Evolutionary conservation across 1,140 invertebrate genomes (phyloP), one percentile per base, ranked within the genome.

Genomic region (Anoplophora glabripennis): DNA sequence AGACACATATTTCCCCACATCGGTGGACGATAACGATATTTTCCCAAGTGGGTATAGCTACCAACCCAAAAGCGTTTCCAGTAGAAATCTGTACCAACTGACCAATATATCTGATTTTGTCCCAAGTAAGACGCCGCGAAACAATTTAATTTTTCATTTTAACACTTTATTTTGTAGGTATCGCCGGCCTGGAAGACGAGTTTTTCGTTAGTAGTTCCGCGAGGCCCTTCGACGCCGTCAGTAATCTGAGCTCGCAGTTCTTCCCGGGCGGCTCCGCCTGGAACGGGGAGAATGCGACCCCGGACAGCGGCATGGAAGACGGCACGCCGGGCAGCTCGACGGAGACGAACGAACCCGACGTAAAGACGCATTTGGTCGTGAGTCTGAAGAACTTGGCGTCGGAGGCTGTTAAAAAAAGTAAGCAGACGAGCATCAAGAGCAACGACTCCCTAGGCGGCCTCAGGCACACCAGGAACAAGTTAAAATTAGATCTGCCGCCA

Each of bases 141-240:
- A 7, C 4, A 7, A 40, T 14, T 40, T 40, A 14, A 40, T 40
- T 40, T 40, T 40, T 40, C 9, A 15, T 45, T 45, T 45, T 45
- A 37, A 38, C 28, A 44, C 37, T 51, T 53, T 41, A 48, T 53
- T 38, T n/a, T 53, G 35, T 44, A 21, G 15, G 41, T 41, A 60
- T 12, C 42, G 3, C 48, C n/a, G 59, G 48, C 11, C 37, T 61
- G 42, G 45, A 52, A 17, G 84, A 86, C 59, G 85, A 87, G 63
- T 87, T 88, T 73, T 88, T 83, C 72, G 85, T 88, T 53, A 86
- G 83, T 55, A 85, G 85, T 61, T 87, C 86, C 14, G 81, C 83
- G 63, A 80, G 84, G 52, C 86, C 86, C 1, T 88, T 88, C 72
- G 84, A 87, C 69, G 76, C 76, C 21, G 81, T 85, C 48, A 78